A percentile compares a stretch with the other conserved stretches of the same genome.
Evolutionary conservation across 2,888 invertebrate genomes (phyloP).

Genomic region (Anoncus sp.): DNA sequence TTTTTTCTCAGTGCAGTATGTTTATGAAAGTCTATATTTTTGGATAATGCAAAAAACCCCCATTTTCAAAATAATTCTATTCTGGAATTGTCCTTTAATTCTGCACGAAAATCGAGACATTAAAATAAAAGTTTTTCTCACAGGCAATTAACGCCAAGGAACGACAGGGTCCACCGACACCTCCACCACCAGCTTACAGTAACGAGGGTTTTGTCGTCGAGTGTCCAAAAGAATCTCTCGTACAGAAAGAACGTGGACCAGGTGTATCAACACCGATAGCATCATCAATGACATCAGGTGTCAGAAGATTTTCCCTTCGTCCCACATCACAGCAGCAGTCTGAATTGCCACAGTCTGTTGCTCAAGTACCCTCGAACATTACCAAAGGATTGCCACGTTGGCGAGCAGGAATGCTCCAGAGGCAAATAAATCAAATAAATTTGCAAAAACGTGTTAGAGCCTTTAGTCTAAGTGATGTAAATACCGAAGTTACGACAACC

Average conservation of each 20-base stretch:
- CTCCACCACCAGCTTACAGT: slow-evolving; percentile 65
- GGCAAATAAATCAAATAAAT: slow-evolving; percentile 78
- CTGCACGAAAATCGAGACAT: no score
- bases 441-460: slow-evolving; percentile 78
- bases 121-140: not conserved
- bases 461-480: slow-evolving; percentile 80
- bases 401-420: slow-evolving; percentile 80
- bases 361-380: slow-evolving; percentile 48
- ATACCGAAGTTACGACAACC: slow-evolving; percentile 67
- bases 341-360: slow-evolving; percentile 58
- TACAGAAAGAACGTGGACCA: slow-evolving; percentile 75
- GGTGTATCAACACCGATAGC: slow-evolving; percentile 77
- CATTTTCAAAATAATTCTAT: not conserved
- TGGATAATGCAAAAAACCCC: no score
- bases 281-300: slow-evolving; percentile 43
- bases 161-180: slow-evolving; percentile 63
- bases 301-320: slow-evolving; percentile 76
- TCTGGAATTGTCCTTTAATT: no score
- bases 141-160: slow-evolving; percentile 65
- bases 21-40: no score
- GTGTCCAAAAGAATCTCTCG: slow-evolving; percentile 76
- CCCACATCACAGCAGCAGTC: slow-evolving; percentile 73
- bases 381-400: slow-evolving; percentile 76
- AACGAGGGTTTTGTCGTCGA: slow-evolving; percentile 74
- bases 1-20: no score